Conservation (phyloP, 2,113 vertebrate species). For the Cepphus grylle region DNA sequence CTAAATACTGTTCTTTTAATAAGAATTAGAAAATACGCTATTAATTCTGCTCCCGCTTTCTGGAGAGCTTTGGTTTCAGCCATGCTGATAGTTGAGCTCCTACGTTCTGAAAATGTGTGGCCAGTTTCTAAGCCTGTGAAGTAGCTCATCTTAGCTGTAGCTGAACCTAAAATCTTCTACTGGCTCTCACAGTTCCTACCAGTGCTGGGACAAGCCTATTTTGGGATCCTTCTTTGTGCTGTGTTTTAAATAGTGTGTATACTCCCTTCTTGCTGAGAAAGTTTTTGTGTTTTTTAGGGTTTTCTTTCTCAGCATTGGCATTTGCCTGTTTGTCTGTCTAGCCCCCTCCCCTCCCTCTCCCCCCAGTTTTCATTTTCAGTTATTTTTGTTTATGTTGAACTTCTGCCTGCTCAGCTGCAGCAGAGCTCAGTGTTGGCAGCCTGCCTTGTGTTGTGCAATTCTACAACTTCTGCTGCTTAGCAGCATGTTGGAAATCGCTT, state of each 20-base stretch:
- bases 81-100: not conserved
- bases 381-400: constrained; percentile 62
- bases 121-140: not conserved
- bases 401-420: constrained; percentile 54
- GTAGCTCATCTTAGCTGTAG: not conserved
- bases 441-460: constrained; percentile 30
- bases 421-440: constrained; percentile 45
- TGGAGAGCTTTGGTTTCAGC: not conserved
- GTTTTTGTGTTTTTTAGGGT: not conserved
- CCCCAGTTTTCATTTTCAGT: constrained; percentile 43
- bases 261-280: not conserved
- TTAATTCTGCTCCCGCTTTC: not conserved
- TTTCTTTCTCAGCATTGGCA: not conserved
- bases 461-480: constrained; percentile 56
- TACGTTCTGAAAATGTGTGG: not conserved
- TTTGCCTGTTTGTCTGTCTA: not conserved
- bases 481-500: constrained; percentile 25
- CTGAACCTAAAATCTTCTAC: not conserved
- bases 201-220: not conserved
- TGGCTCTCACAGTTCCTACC: not conserved
- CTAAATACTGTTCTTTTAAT: not conserved
- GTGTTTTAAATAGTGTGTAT: not conserved
- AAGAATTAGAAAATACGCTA: not conserved
- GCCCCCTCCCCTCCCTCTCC: not conserved
- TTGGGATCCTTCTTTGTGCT: not conserved